Evolutionary conservation across 1,140 invertebrate species (phyloP), one percentile per base, ranked within the genome.

Genomic region (Prorops nasuta): DNA sequence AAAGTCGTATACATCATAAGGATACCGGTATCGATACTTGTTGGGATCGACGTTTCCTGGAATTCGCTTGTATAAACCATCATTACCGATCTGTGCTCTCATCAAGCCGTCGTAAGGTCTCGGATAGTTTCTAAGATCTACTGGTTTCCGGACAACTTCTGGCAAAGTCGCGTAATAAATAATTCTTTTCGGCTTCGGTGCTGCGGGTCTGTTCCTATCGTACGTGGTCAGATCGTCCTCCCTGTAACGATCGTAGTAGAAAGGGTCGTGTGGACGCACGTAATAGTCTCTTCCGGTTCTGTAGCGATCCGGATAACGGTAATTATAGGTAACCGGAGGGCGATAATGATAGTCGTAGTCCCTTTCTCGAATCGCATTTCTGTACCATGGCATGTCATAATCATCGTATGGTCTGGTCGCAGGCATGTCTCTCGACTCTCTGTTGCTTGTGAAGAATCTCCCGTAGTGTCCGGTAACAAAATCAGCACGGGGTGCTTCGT

Each of bases 151-250:
- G 1, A 74, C 69, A 16, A 80, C 54, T 45, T 80, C 79, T 3
- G 79, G 79, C 1, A 80, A 49, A 0, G 71, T 78, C 0, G 78
- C 77, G 28, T 80, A 80, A 43, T 80, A 80, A 32, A 80, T 76
- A 12, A 80, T 78, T 38, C 79, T 64, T 36, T 69, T 75, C 0
- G 72, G 73, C 31, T 72, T 77, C 0, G 67, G 64, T 0, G 65
- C 59, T 0, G 65, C 59, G 0, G 67, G 54, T 45, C 68, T 62
- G 10, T 54, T 58, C 24, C 71, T 59, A 0, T 62, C 58, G 43
- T 71, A 73, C 2, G 64, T 40, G 44, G 73, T 67, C n/a, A 67
- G 46, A 9, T 63, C 59, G 3, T 71, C 67, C 4, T 69, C 56
- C 3, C 69, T 60, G 51, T 76, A 72, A 12, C 64, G 65, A 20